Base-by-base conservation (phyloP, 1,140 invertebrate genomes). In the Papilio machaon region DNA sequence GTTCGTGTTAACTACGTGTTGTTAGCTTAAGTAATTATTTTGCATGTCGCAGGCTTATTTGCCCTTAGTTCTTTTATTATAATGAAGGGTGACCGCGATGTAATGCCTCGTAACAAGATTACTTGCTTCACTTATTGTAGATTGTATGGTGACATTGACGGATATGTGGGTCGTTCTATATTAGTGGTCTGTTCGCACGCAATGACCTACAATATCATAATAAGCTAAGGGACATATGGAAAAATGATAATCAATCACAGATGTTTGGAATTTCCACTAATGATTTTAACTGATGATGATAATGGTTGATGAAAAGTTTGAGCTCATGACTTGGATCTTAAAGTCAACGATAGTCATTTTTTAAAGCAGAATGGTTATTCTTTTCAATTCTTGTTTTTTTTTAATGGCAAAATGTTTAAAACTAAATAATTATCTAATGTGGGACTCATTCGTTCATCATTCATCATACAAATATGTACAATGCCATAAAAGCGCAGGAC, bases 71-170 rank as follows among this genome's bases (percentile, higher is more conserved):
- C 35, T 70, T 38, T 70, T 35, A 67, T 67, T 35, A 70, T 35
- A 15, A 70, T 70, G 30, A 70, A 70, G 30, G 64, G 64, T 70
- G 23, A 35, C 64, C 64, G 64, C 13, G 15, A 70, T 15, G 64
- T 67, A 30, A 64, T 64, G 19, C 60, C 9, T 64, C 6, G 64
- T 70, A 70, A 70, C 30, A 70, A 70, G 64, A 70, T 70, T 70
- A 70, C 64, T 70, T 70, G 60, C 60, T 67, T 67, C 30, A 67
- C 60, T 67, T 67, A 67, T 35, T 30, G 64, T 38, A 70, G 64
- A 70, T 70, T 38, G 64, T 70, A 70, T 70, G 30, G 13, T 70
- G 64, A 70, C 64, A 70, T 70, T 70, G 64, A 38, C 30, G 64
- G 64, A 70, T 70, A 70, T 70, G n/a, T 70, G 64, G 64, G 64